Percentiles rank a stretch among this genome's conserved stretches.
Conservation (phyloP, 2,797 vertebrate genomes). For the Eulemur albifrons region DNA sequence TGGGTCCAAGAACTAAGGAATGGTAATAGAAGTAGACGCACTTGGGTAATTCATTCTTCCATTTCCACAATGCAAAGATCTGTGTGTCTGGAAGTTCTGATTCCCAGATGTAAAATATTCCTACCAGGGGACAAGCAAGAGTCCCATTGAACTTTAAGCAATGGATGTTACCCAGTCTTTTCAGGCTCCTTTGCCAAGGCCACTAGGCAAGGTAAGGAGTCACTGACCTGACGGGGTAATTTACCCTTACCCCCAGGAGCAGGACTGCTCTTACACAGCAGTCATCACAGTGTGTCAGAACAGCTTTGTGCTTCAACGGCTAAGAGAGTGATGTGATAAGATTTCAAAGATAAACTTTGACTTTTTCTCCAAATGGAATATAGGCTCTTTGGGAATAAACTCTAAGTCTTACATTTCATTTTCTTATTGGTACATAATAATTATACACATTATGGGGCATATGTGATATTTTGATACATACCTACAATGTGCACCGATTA, state of each 20-base stretch:
- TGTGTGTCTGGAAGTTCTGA: neutral
- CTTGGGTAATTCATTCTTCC: neutral
- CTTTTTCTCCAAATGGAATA: slow-evolving; percentile 2
- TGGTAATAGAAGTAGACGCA: neutral
- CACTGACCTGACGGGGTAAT: neutral
- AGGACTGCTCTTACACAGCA: neutral
- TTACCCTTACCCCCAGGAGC: neutral
- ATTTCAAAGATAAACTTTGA: neutral
- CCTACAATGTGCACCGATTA: neutral
- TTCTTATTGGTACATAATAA: neutral
- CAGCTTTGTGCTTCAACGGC: neutral
- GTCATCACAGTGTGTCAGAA: neutral
- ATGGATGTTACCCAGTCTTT: neutral
- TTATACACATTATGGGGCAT: neutral
- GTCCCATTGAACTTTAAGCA: neutral
- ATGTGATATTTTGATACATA: neutral
- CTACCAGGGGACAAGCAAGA: neutral
- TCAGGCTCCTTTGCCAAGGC: neutral
- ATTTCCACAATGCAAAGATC: neutral
- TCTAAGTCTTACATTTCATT: neutral
- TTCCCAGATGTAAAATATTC: neutral
- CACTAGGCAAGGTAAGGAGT: neutral
- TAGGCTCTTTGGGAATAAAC: neutral
- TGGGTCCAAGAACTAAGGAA: neutral
- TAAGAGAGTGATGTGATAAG: neutral